A percentile compares a stretch with the other conserved stretches of the same genome.
phyloP scores from a whole-genome alignment of 2,113 vertebrate genomes.

The Ibidorhyncha struthersii region DNA sequence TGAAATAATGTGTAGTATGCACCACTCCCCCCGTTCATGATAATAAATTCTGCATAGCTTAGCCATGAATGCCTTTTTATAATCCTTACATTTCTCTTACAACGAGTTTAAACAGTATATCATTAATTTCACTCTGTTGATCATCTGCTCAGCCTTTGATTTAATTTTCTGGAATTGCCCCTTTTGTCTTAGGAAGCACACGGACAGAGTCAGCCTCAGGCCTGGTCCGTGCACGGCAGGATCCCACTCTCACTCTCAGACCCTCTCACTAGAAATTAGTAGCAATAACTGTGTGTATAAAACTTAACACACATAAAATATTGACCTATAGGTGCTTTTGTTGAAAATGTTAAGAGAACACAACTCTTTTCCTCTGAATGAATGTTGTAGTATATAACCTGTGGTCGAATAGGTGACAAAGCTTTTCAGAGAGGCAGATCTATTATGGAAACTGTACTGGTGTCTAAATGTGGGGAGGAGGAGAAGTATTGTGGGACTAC shows the following conservation, averaged over 20 bases:
- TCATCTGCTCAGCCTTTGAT: not conserved
- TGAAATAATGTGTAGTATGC: not conserved
- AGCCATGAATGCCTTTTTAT: not conserved
- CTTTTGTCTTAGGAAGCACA: not conserved
- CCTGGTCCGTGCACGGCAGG: rapidly evolving
- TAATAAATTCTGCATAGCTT: not conserved
- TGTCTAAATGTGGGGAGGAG: not conserved
- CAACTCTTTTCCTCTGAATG: not conserved
- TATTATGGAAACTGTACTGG: not conserved
- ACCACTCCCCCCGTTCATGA: not conserved
- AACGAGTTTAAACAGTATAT: not conserved
- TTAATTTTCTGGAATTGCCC: not conserved
- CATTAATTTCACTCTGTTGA: not conserved
- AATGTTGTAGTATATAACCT: not conserved
- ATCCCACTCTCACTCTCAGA: no score
- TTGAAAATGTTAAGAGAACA: not conserved
- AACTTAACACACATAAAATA: not conserved
- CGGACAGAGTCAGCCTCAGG: not conserved
- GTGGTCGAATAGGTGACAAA: not conserved
- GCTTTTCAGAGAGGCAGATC: not conserved
- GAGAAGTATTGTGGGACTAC: not conserved
- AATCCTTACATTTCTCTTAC: not conserved
- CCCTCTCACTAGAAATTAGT: not conserved
- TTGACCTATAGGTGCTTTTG: not conserved
- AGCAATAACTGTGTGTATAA: not conserved